Percentiles rank a stretch among this genome's conserved stretches.
phyloP scores from a whole-genome alignment of 2,113 vertebrate species.

The Tamias sibiricus region DNA sequence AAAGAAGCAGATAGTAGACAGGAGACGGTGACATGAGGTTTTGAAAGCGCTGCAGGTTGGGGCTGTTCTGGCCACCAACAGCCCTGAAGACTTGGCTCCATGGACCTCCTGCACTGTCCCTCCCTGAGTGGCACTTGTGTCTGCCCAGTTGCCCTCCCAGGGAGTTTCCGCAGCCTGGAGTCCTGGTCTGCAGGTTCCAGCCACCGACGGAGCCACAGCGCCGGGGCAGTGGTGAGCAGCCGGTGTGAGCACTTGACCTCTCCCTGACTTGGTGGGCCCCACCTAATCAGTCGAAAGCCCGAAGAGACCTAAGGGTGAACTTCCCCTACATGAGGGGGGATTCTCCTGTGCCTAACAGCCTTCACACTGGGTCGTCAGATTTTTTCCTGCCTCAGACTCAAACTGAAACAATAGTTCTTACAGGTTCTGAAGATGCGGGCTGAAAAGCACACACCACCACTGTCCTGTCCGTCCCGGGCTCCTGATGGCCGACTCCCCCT shows the following conservation, averaged over 20 bases:
- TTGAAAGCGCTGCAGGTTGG: not conserved
- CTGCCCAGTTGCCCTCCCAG: not conserved
- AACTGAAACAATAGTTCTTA: not conserved
- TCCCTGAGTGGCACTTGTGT: accelerated
- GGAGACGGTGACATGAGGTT: too few species aligned
- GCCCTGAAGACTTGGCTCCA: constrained; percentile 19
- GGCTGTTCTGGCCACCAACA: constrained; percentile 50
- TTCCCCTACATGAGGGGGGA: not conserved
- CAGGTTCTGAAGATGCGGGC: not conserved
- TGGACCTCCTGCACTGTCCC: too few species aligned
- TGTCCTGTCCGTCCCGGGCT: too few species aligned
- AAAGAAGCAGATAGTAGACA: too few species aligned
- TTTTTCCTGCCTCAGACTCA: not conserved
- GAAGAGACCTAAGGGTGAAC: not conserved
- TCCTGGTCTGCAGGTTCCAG: not conserved
- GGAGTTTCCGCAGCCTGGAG: not conserved
- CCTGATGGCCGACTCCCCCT: accelerated
- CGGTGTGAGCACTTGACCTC: accelerated
- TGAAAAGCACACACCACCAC: not conserved
- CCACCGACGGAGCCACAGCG: too few species aligned
- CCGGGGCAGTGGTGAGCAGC: not conserved
- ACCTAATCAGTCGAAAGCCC: not conserved
- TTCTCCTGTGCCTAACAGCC: constrained; percentile 42
- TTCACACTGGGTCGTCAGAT: not conserved
- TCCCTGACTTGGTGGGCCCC: not conserved